Base-by-base conservation (phyloP, 1,140 invertebrate species). In the Dinoponera quadriceps region DNA sequence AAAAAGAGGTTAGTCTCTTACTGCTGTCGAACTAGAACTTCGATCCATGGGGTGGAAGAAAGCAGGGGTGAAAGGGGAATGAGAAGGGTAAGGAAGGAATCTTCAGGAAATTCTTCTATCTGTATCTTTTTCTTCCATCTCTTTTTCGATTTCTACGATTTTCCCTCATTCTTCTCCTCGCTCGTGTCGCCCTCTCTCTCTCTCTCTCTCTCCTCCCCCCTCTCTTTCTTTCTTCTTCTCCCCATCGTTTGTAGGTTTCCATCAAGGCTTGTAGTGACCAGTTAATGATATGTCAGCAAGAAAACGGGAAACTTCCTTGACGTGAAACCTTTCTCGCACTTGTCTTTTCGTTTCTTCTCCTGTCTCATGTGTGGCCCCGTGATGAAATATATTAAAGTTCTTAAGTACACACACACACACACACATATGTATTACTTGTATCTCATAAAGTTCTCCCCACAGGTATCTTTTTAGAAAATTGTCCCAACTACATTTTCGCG, bases 201-300 rank as follows among this genome's bases (percentile, higher is more conserved):
- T 68, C 54, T 16, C 55, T 60, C 38, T 38, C 74, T 74, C 48
- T 48, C 60, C 60, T 55, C 83, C 60, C 29, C 18, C n/a, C n/a
- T 84, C 51, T 82, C 83, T 59, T 20, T 82, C 38, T 25, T 11
- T 55, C 65, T 74, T 20, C 14, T 81, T 88, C 82, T 82, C 87
- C 80, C 68, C 57, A 22, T 51, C 62, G 57, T 55, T 83, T 54
- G 29, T 14, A 9, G 16, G 9, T 59, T 80, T 20, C 7, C n/a
- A 14, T 33, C 13, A 11, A 16, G 87, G 85, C 92, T 92, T 90
- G 62, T 90, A 91, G 92, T 92, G 91, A 91, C 92, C 89, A 89
- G 90, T 88, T 87, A 91, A 91, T 91, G 91, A 54, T 69, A 63
- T 84, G 65, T 84, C 84, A 71, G 44, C 74, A 84, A 55, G 60